Base-by-base conservation (phyloP, 1,140 invertebrate genomes). In the Zelostemma sp. region DNA sequence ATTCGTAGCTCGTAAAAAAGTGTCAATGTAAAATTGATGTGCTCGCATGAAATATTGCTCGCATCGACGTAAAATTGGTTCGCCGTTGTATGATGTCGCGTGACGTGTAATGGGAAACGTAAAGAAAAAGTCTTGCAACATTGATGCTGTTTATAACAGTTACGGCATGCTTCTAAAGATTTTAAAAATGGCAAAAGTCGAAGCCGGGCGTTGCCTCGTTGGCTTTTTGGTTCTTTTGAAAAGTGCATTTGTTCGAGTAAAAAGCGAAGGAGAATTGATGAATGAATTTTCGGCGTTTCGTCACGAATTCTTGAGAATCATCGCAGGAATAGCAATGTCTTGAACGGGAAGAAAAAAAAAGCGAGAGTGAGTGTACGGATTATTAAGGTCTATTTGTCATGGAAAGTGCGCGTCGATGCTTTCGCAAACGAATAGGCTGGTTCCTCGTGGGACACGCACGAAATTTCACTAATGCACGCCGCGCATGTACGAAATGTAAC, bases 351-450 rank as follows among this genome's bases (percentile, higher is more conserved):
- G 17, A 17, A 56, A 11, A 48, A 33, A 46, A 62, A 63, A 16
- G 48, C 12, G 43, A 8, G n/a, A 49, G 43, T 54, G 46, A 62
- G 31, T 41, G 45, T 48, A 45, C 57, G 33, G 49, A 57, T 63
- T 65, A 68, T 71, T 70, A 62, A 62, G 41, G 47, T 67, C 60
- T 54, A 61, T 72, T 73, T 73, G 53, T 67, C 58, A 74, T 77
- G 68, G 72, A 68, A 65, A 71, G 70, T 69, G 60, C 54, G 49
- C 57, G n/a, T 46, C 62, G 58, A 43, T 48, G 19, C 61, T 74
- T 65, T 70, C 74, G 61, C 66, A 76, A 75, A 31, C 21, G 33
- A 47, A 48, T 38, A 63, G 25, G 50, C 63, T 54, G 41, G 62
- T 68, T 68, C 56, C 51, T 67, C 45, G 47, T 35, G 31, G 21